Conservation (phyloP, 2,888 invertebrate species). For the Cylindroiulus punctatus region DNA sequence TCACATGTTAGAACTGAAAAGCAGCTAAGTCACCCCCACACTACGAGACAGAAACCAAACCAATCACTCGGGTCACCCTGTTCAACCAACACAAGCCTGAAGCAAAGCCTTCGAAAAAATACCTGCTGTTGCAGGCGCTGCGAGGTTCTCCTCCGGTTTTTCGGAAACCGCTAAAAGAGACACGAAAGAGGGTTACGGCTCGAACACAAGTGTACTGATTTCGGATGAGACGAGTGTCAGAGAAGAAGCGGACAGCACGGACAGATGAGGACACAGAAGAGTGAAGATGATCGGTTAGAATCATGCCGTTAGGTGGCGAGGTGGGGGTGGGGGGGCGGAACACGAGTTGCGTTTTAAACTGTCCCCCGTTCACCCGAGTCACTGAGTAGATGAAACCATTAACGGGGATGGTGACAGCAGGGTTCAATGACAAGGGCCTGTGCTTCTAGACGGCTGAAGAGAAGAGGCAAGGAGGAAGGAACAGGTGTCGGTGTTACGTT, state of each 20-base stretch:
- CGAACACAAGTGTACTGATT: not conserved
- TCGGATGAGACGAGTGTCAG: not conserved
- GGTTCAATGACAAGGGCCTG: not conserved
- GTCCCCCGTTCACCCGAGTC: not conserved
- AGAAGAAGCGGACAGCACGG: conserved; percentile 24
- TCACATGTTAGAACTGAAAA: not conserved
- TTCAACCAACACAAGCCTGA: conserved; percentile 57
- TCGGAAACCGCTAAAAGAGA: conserved; percentile 55
- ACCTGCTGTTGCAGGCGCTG: conserved; percentile 55
- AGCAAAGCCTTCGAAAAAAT: conserved; percentile 53
- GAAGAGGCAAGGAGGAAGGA: not conserved
- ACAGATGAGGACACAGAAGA: conserved; percentile 44
- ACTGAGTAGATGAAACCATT: not conserved
- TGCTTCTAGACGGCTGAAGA: not conserved
- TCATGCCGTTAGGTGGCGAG: conserved; percentile 22
- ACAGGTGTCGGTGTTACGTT: not conserved
- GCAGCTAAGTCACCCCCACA: conserved; percentile 13
- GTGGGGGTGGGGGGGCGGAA: not conserved
- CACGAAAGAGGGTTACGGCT: conserved; percentile 51
- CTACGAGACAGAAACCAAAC: not conserved
- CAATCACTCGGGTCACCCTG: not conserved
- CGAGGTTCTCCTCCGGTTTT: conserved; percentile 43
- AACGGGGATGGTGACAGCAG: not conserved
- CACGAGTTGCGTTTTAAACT: not conserved
- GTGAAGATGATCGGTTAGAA: conserved; percentile 39